A percentile compares a stretch with the other conserved stretches of the same genome.
phyloP scores from a whole-genome alignment of 2,888 invertebrate genomes.

The Macrosoma leucophasiata region DNA sequence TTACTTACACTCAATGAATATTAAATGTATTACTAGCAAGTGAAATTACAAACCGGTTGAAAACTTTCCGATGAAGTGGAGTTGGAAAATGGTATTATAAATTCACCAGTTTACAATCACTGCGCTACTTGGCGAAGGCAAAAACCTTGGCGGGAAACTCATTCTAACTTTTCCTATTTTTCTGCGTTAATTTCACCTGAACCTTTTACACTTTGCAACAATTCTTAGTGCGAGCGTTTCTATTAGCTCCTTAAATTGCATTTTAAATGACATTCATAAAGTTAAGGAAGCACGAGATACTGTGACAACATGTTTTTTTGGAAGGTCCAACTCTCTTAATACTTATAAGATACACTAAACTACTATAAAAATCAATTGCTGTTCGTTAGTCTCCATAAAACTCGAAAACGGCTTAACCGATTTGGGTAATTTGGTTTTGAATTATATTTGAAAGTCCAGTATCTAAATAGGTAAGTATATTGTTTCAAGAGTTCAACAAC shows the following conservation, averaged over 20 bases:
- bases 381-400: too few relatives aligned
- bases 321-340: too few relatives aligned
- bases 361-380: too few relatives aligned
- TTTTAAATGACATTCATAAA: slow-evolving; percentile 56
- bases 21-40: slow-evolving; percentile 53
- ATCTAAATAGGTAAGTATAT: too few relatives aligned
- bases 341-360: too few relatives aligned
- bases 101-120: slow-evolving; percentile 75
- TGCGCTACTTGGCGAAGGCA: slow-evolving; percentile 66
- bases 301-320: too few relatives aligned
- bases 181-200: slow-evolving; percentile 63
- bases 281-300: too few relatives aligned
- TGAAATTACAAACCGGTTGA: slow-evolving; percentile 65
- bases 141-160: slow-evolving; percentile 68
- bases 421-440: too few relatives aligned
- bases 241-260: slow-evolving; percentile 65
- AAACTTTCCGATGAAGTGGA: slow-evolving; percentile 71
- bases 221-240: slow-evolving; percentile 47
- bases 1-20: slow-evolving; percentile 39
- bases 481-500: too few relatives aligned
- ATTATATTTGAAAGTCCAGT: too few relatives aligned
- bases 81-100: slow-evolving; percentile 75
- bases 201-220: slow-evolving; percentile 75
- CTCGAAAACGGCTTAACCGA: too few relatives aligned
- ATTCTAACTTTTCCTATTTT: slow-evolving; percentile 76